These are phyloP conservation scores for Merluccius polli DNA, from an alignment of 2,797 vertebrate genomes.

Conservation along the genomic window DNA sequence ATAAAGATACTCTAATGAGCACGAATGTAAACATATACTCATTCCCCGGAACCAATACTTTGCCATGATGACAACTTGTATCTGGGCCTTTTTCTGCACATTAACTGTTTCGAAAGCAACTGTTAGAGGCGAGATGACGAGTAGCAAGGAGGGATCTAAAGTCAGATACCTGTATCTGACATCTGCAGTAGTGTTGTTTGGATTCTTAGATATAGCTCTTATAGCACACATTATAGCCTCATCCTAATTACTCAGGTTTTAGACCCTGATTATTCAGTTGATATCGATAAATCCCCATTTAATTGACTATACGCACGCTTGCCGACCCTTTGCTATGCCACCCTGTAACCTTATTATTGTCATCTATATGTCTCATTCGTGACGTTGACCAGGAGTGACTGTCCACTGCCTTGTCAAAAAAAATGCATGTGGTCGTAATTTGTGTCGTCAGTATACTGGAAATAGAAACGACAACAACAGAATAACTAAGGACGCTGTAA, in stretches of 20 bases:
- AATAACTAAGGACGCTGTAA: neutral
- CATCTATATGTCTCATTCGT: neutral
- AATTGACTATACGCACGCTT: neutral
- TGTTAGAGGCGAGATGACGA: neutral
- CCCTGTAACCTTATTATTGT: neutral
- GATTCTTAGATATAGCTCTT: neutral
- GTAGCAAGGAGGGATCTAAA: neutral
- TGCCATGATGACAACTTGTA: neutral
- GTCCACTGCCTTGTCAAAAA: neutral
- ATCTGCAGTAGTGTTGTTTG: neutral
- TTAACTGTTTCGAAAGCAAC: neutral
- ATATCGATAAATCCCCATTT: neutral
- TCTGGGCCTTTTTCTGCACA: neutral
- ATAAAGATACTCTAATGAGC: neutral
- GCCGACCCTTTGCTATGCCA: neutral
- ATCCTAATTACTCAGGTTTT: neutral
- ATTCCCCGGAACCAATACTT: neutral
- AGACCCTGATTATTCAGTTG: neutral
- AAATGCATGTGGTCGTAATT: neutral
- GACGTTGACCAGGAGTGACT: neutral
- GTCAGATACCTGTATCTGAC: neutral
- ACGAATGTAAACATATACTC: neutral
- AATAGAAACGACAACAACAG: neutral
- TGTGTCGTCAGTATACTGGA: neutral
- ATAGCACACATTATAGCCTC: neutral